Evolutionary conservation across 2,113 vertebrate genomes (phyloP).

Genomic region (Thamnophis sirtalis): DNA sequence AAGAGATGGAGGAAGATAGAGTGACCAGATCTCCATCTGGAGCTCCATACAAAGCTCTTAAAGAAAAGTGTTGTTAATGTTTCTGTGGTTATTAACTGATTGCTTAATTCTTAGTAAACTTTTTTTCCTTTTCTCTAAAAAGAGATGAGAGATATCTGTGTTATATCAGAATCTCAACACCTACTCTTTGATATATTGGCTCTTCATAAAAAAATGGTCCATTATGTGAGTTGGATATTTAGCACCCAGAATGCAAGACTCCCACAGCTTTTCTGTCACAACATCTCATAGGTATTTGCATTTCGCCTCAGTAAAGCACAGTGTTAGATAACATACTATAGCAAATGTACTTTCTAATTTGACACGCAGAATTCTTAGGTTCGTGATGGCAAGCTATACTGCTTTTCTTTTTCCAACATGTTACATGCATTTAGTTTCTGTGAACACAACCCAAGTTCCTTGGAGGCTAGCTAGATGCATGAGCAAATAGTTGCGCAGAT

Average conservation of each 20-base stretch:
- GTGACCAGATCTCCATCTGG: not conserved
- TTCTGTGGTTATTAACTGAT: not conserved
- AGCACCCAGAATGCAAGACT: not conserved
- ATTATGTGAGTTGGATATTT: conserved; percentile 1
- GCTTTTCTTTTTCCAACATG: not conserved
- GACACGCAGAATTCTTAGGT: not conserved
- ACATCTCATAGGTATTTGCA: not conserved
- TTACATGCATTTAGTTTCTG: not conserved
- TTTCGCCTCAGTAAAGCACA: not conserved
- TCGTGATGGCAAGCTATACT: not conserved
- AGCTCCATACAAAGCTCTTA: not conserved
- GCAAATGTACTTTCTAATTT: not conserved
- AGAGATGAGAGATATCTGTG: not conserved
- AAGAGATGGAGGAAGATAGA: not conserved
- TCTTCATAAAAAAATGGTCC: not conserved
- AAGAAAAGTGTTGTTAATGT: not conserved
- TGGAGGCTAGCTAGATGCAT: not conserved
- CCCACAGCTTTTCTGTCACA: not conserved
- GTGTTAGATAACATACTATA: not conserved
- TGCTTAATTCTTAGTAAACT: conserved; percentile 1
- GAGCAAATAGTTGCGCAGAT: not conserved
- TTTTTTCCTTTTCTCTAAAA: not conserved
- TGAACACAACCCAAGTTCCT: not conserved
- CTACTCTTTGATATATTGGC: not conserved
- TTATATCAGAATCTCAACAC: not conserved